Conservation (phyloP, 2,888 invertebrate genomes). For the Sesia apiformis region DNA sequence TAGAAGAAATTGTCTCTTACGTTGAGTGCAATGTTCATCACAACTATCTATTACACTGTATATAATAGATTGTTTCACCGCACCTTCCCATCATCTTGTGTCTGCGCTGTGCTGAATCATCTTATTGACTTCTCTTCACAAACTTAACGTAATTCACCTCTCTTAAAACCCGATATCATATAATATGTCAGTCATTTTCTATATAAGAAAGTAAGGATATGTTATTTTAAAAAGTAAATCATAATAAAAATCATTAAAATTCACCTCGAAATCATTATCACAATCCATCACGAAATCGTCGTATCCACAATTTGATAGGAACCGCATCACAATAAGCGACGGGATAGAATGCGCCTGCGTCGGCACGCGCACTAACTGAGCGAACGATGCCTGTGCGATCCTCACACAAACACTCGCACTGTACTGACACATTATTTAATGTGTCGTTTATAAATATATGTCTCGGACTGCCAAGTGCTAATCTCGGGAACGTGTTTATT, state of each 20-base stretch:
- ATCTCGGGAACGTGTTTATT: not conserved
- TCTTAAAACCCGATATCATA: too few species aligned
- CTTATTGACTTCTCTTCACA: too few species aligned
- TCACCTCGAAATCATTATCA: conserved; percentile 63
- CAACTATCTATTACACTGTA: too few species aligned
- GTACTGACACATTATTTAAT: conserved; percentile 39
- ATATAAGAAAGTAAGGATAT: too few species aligned
- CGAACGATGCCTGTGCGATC: conserved; percentile 20
- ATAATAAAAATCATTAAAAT: not conserved
- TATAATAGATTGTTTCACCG: too few species aligned
- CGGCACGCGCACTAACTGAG: conserved; percentile 18
- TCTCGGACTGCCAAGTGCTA: conserved; percentile 47
- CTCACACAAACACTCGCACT: conserved; percentile 30
- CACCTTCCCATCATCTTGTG: too few species aligned
- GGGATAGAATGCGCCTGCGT: conserved; percentile 19
- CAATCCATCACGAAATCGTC: conserved; percentile 60
- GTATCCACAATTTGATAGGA: conserved; percentile 39
- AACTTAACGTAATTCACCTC: too few species aligned
- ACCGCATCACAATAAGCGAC: conserved; percentile 35
- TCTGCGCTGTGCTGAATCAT: too few species aligned
- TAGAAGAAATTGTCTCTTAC: too few species aligned
- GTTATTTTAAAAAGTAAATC: too few species aligned
- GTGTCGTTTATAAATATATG: conserved; percentile 57
- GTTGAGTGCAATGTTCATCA: too few species aligned
- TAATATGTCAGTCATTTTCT: too few species aligned